Evolutionary conservation across 2,888 invertebrate genomes (phyloP).

Genomic region (Nephrotoma flavescens): DNA sequence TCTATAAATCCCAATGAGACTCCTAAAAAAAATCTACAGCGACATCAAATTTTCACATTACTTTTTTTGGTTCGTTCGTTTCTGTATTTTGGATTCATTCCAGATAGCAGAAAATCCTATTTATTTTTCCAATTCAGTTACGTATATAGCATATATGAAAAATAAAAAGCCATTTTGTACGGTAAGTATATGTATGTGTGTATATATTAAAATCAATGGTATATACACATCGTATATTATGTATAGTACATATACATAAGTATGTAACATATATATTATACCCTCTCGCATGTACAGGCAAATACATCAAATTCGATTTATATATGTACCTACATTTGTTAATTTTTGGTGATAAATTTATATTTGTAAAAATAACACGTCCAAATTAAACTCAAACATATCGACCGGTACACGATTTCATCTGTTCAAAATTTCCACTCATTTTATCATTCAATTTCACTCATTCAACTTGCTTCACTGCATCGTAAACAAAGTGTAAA

Average conservation of each 20-base stretch:
- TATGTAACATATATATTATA: background rate
- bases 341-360: background rate
- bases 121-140: background rate
- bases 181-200: background rate
- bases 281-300: background rate
- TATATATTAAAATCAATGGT: background rate
- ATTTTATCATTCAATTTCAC: background rate
- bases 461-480: background rate
- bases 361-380: too few species aligned
- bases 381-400: too few species aligned
- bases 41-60: background rate
- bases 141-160: background rate
- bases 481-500: background rate
- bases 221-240: background rate
- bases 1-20: background rate
- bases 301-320: background rate
- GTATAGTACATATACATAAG: background rate
- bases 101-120: background rate
- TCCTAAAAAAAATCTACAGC: background rate
- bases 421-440: background rate
- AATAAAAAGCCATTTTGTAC: background rate
- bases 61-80: background rate
- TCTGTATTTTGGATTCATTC: background rate
- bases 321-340: background rate
- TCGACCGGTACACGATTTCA: background rate